Base-by-base conservation (phyloP, 2,797 vertebrate genomes). In the Nothura maculosa region DNA sequence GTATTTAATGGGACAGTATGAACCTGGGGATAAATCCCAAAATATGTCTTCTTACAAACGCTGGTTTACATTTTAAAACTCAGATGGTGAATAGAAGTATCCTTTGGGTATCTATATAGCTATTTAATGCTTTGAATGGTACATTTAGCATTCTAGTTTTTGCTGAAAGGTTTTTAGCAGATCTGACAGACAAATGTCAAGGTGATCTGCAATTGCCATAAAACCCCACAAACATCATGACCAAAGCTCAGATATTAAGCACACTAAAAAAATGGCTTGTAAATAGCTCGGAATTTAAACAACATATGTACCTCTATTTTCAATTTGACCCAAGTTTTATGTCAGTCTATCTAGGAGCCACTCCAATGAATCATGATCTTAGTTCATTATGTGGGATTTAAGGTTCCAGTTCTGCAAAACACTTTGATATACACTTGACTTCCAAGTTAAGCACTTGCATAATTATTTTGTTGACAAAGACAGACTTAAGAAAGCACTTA, bases 401-500 rank as follows among this genome's bases (percentile, higher is more conserved):
- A 80, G 45, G 38, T 48, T n/a, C 38, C 68, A 60, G 27, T 34
- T 93, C 73, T 83, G 27, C 34, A 88, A 66, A 81, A 64, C 45
- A 89, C 64, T 85, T 48, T 58, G 36, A 58, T 1, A 25, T 58
- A 14, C 25, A 21, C 66, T 30, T 74, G 30, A 85, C 48, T 87
- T 83, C 63, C 58, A 67, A 90, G 45, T 69, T 60, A 82, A 87
- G 30, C 4, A 66, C 84, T 72, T 87, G 69, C 74, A 42, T 54
- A 73, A 86, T 83, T 69, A 68, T 48, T 93, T 90, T 72, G n/a
- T 58, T 89, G 43, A 75, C 30, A 68, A 90, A 81, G 52, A 72
- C 62, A 52, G 45, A 73, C 34, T 88, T 91, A 52, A 72, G 64
- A 76, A 82, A 77, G 55, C 50, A 43, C 48, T 90, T 74, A 77